Base-by-base conservation (phyloP, 1,140 invertebrate genomes). In the Musca domestica region DNA sequence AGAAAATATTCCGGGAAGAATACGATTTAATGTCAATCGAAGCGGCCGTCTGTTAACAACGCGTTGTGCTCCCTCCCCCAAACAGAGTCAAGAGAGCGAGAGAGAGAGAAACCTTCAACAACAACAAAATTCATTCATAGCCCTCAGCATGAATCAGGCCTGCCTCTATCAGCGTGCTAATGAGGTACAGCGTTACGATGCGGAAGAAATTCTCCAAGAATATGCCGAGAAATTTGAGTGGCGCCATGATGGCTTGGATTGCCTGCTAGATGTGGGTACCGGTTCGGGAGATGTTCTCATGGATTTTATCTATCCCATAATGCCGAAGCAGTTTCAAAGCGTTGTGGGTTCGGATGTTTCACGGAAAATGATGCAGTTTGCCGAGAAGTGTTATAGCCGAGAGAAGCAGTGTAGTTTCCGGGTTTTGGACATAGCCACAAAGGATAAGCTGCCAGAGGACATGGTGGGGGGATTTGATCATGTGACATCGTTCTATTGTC, bases 401-500 rank as follows among this genome's bases (percentile, higher is more conserved):
- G 69, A 70, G 20, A 70, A 70, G 7, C 67, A 71, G 0, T 77
- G 89, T 2, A 80, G 83, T 3, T 95, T 92, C 74, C 74, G 83
- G 2, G 81, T 88, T 22, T 75, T 92, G 67, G 89, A 94, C 73
- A 90, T 94, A 54, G 56, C 27, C 27, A 85, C 86, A 1, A 74
- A 77, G 3, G 75, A 86, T 0, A 49, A 51, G 9, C 25, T 81
- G 19, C 75, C 77, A 0, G 51, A 69, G 20, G 67, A 75, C 14
- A 27, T 78, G 9, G 47, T 41, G 0, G 85, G 80, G n/a, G 77
- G 80, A 30, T 93, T 90, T 71, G 85, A 90, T 69, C 91, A 92
- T 73, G 86, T 88, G 1, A 88, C 92, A 61, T 94, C 92, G 0
- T 93, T 94, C 72, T 92, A 93, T 74, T 91, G 92, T 70, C 82